Evolutionary conservation across 2,888 invertebrate species (phyloP).

Genomic region (Drosophila nigricruria): DNA sequence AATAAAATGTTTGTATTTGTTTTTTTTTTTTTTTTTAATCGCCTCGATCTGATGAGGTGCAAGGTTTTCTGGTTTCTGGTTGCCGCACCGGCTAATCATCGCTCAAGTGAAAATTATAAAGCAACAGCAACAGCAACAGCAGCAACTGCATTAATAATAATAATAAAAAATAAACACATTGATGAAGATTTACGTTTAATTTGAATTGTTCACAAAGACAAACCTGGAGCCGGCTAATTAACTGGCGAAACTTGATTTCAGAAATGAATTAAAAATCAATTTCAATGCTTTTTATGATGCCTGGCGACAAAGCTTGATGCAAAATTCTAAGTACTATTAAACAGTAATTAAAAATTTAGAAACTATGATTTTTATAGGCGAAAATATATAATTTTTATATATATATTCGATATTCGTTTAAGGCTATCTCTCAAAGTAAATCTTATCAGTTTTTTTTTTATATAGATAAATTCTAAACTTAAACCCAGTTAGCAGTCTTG

Average conservation of each 20-base stretch:
- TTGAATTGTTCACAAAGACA: conserved; percentile 1
- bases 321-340: background rate
- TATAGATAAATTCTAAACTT: background rate
- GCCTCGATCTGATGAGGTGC: conserved; percentile 21
- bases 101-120: conserved; percentile 25
- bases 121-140: background rate
- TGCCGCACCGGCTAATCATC: conserved; percentile 3
- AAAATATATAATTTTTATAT: background rate
- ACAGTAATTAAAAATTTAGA: no score
- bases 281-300: background rate
- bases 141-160: background rate
- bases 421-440: background rate
- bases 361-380: background rate
- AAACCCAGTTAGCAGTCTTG: background rate
- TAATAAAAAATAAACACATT: background rate
- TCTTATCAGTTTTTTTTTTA: background rate
- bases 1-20: conserved; percentile 6
- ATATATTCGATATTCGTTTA: background rate
- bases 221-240: background rate
- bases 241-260: conserved; percentile 20
- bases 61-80: conserved; percentile 44
- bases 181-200: conserved; percentile 10
- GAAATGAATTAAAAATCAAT: background rate
- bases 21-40: conserved; percentile 30
- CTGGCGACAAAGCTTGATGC: no score